Evolutionary conservation across 2,888 invertebrate species (phyloP).

Genomic region (Apamea sordens): DNA sequence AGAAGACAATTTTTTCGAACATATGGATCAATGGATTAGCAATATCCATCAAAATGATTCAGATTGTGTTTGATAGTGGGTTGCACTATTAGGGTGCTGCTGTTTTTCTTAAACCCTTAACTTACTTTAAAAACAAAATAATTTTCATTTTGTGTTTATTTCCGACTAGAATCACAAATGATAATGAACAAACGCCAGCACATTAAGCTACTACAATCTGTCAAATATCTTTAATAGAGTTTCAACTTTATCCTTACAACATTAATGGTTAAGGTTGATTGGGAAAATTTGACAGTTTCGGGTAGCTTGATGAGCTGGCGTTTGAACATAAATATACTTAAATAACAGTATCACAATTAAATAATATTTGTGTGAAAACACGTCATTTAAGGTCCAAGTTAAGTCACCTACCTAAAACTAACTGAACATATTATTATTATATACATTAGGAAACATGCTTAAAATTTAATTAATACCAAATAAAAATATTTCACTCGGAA

Average conservation of each 20-base stretch:
- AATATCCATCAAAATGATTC: too few relatives aligned
- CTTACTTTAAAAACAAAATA: background rate
- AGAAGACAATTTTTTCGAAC: too few relatives aligned
- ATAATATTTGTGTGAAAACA: slow-evolving; percentile 27
- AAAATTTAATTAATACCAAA: background rate
- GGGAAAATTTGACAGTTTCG: too few relatives aligned
- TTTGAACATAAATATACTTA: background rate
- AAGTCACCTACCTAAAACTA: background rate
- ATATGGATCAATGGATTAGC: too few relatives aligned
- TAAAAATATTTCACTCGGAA: slow-evolving; percentile 4
- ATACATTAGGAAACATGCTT: background rate
- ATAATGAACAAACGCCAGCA: background rate
- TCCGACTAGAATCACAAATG: slow-evolving; percentile 19
- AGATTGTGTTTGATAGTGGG: too few relatives aligned
- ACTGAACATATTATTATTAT: background rate
- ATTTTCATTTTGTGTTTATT: slow-evolving; percentile 34
- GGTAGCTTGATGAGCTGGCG: too few relatives aligned
- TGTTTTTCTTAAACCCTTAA: background rate
- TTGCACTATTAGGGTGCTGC: too few relatives aligned
- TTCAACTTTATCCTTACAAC: too few relatives aligned
- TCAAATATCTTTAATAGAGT: too few relatives aligned
- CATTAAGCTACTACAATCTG: too few relatives aligned
- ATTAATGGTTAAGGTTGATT: too few relatives aligned
- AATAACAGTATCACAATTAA: slow-evolving; percentile 45
- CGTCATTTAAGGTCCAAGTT: background rate